phyloP scores from a whole-genome alignment of 2,113 vertebrate genomes.

The Crotalus horridus region DNA sequence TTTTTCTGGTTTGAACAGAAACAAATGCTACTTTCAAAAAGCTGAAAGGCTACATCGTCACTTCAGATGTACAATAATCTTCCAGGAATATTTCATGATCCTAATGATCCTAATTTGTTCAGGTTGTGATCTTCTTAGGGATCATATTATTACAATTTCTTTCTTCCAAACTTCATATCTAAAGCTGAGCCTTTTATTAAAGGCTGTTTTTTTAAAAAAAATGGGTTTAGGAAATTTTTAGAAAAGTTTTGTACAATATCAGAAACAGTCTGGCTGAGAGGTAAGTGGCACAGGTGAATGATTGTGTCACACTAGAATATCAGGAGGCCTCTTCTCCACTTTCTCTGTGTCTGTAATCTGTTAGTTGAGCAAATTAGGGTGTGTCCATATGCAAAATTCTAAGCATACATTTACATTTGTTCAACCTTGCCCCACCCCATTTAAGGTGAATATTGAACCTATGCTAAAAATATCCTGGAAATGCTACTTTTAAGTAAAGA shows the following conservation, averaged over 20 bases:
- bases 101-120: neutral
- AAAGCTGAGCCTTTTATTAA: neutral
- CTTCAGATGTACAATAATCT: neutral
- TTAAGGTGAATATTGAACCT: neutral
- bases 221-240: neutral
- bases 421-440: neutral
- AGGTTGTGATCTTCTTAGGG: neutral
- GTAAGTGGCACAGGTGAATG: neutral
- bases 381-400: neutral
- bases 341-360: neutral
- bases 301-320: neutral
- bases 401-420: neutral
- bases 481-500: neutral
- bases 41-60: neutral
- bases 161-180: neutral
- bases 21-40: neutral
- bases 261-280: neutral
- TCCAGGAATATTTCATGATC: neutral
- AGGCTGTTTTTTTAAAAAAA: neutral
- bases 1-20: neutral
- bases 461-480: neutral
- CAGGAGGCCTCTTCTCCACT: neutral
- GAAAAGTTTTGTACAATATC: neutral
- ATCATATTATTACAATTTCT: neutral
- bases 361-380: neutral